phyloP scores from a whole-genome alignment of 2,797 vertebrate species.

The Hypotaenidia okinawae region DNA sequence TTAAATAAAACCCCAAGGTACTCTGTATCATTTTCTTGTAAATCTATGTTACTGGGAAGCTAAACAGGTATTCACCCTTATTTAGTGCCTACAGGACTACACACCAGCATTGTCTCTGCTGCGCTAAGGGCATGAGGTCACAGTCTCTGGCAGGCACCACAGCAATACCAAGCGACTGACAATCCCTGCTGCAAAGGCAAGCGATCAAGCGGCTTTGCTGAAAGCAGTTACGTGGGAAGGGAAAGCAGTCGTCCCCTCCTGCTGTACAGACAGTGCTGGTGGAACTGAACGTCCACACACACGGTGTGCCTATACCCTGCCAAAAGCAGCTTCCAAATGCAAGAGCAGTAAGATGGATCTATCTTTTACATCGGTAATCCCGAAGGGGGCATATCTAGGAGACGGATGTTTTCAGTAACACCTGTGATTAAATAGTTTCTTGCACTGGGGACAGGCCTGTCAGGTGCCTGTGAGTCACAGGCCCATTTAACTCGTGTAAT shows the following conservation, averaged over 20 bases:
- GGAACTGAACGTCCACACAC: neutral
- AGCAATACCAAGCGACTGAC: neutral
- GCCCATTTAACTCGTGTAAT: neutral
- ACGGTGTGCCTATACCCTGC: neutral
- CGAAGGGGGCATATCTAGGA: neutral
- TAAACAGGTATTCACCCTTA: neutral
- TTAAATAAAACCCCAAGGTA: neutral
- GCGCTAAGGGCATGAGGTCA: neutral
- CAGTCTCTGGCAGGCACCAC: neutral
- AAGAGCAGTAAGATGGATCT: neutral
- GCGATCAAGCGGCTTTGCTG: neutral
- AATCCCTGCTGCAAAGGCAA: neutral
- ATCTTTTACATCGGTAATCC: neutral
- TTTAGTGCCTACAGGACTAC: neutral
- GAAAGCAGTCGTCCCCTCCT: neutral
- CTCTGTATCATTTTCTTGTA: neutral
- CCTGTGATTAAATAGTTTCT: slow-evolving; percentile 32
- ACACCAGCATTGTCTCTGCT: neutral
- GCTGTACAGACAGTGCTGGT: neutral
- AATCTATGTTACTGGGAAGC: neutral
- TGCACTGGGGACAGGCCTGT: neutral
- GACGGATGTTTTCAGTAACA: slow-evolving; percentile 5
- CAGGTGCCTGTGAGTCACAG: slow-evolving; percentile 28
- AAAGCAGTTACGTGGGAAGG: neutral
- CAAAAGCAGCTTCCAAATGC: neutral